phyloP scores from a whole-genome alignment of 1,140 invertebrate genomes.

The Papilio machaon region DNA sequence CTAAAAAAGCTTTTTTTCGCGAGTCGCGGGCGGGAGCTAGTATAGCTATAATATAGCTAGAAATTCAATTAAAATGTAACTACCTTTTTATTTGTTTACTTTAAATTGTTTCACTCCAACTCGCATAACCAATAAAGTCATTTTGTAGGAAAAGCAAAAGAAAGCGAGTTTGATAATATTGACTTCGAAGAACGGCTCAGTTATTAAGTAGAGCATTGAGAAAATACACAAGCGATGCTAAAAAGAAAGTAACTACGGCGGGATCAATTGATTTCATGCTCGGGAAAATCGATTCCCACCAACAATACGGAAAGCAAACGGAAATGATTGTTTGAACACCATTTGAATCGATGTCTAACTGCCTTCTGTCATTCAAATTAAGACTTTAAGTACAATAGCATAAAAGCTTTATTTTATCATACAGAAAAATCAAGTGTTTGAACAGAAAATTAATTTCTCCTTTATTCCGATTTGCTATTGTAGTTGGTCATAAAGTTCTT shows the following conservation, averaged over 20 bases:
- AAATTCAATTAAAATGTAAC: no score
- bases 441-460: neutral
- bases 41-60: no score
- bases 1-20: no score
- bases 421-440: neutral
- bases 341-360: neutral
- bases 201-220: constrained; percentile 37
- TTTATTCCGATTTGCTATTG: neutral
- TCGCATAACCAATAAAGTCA: neutral
- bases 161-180: constrained; percentile 35
- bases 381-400: neutral
- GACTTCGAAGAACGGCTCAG: constrained; percentile 34
- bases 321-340: constrained; percentile 17
- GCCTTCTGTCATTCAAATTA: neutral
- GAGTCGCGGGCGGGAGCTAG: no score
- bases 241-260: constrained; percentile 54
- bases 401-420: neutral
- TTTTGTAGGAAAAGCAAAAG: constrained; percentile 23
- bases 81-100: no score
- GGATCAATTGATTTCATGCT: constrained; percentile 57
- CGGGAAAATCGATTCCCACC: constrained; percentile 49
- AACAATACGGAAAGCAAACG: constrained; percentile 43
- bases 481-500: no score
- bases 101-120: neutral
- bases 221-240: constrained; percentile 40